Conservation (phyloP, 2,113 vertebrate genomes). For the Esox niger region DNA sequence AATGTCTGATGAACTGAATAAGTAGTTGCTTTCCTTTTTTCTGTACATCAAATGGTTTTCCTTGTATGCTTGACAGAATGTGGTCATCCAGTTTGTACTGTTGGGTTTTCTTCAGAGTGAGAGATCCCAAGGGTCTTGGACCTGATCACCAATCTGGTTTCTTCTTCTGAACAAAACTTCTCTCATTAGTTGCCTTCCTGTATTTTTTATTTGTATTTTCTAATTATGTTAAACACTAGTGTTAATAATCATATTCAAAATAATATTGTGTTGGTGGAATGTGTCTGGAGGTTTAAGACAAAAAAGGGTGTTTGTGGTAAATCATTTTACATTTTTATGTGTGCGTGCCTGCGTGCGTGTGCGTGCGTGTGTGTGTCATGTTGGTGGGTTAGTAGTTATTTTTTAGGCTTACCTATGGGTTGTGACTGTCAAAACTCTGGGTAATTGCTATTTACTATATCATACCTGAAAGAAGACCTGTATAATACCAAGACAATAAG, state of each 20-base stretch:
- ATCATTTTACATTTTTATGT: slow-evolving; percentile 60
- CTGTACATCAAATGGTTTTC: background rate
- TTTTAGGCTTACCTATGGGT: slow-evolving; percentile 40
- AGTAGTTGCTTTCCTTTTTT: background rate
- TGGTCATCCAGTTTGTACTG: slow-evolving; percentile 11
- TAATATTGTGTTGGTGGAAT: slow-evolving; percentile 32
- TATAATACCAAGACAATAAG: slow-evolving; percentile 70
- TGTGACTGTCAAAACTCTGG: slow-evolving; percentile 62
- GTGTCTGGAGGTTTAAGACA: slow-evolving; percentile 34
- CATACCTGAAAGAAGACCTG: slow-evolving; percentile 73
- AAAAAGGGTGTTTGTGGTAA: slow-evolving; percentile 40
- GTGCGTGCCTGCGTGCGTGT: slow-evolving; percentile 25
- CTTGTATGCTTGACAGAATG: slow-evolving; percentile 5
- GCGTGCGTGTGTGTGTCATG: slow-evolving; percentile 35
- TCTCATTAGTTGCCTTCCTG: slow-evolving; percentile 65
- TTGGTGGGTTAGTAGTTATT: slow-evolving; percentile 39
- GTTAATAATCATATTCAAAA: slow-evolving; percentile 51
- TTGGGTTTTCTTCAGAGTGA: slow-evolving; percentile 26
- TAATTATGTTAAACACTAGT: slow-evolving; percentile 51
- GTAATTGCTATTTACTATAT: slow-evolving; percentile 72
- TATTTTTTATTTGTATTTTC: slow-evolving; percentile 23
- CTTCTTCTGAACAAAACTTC: slow-evolving; percentile 33
- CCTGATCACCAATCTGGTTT: background rate
- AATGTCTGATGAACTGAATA: background rate
- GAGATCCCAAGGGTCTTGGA: background rate